Base-by-base conservation (phyloP, 2,888 invertebrate species). In the Nycteola revayana region DNA sequence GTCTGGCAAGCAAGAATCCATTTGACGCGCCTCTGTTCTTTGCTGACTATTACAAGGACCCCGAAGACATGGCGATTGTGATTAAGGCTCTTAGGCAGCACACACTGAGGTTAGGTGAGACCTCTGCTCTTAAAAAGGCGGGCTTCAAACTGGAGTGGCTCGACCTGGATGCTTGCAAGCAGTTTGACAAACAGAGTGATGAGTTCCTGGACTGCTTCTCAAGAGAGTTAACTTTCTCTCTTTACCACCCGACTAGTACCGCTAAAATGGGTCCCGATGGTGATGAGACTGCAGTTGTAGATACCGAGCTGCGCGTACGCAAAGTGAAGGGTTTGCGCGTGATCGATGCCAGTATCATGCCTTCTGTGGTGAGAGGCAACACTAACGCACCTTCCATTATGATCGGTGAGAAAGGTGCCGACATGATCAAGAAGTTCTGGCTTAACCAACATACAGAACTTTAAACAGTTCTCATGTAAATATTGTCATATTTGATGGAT, bases 161-260 rank as follows among this genome's bases (percentile, higher is more conserved):
- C 7, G 78, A 83, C 0, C 79, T 91, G 33, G 91, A 91, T 0
- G 91, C 89, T 6, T 93, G 93, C 60, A 79, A 84, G 10, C 66
- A 87, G 7, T 72, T 86, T 26, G 71, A 66, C 26, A 90, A 91
- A 49, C 75, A 82, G 20, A 90, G 91, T 0, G 93, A 94, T 58
- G 89, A 88, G 3, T 95, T 94, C 63, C 93, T 94, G 92, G 90
- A 88, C 21, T 95, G 95, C 46, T 91, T 92, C 29, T 77, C 84
- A 44, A 78, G 66, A 37, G 80, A 80, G n/a, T 73, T 89, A 26
- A 90, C 90, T 0, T 87, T 80, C 25, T 89, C 90, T 0, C 84
- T 90, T 42, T 90, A 91, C 46, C 91, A 91, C 51, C 90, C 90
- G 47, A 88, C 87, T 4, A 88, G 90, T 37, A 90, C 90, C 0